Conservation (phyloP, 2,797 vertebrate species). For the Psittacula derbiana region DNA sequence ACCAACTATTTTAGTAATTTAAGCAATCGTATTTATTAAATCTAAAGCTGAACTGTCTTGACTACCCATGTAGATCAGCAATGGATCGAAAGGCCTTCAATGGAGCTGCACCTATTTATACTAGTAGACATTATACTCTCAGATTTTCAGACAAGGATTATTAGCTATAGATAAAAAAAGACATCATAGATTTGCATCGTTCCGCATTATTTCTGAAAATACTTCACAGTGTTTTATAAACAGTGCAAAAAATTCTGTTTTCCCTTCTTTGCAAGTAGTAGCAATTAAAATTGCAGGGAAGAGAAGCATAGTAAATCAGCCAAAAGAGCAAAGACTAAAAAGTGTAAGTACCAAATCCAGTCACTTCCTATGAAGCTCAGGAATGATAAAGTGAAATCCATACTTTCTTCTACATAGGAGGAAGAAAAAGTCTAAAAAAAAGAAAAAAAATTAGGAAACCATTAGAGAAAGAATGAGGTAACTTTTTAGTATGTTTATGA, state of each 20-base stretch:
- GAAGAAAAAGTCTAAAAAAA: background rate
- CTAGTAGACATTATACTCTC: background rate
- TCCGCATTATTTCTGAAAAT: constrained; percentile 1
- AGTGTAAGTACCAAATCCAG: background rate
- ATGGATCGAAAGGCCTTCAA: background rate
- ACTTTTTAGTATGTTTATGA: background rate
- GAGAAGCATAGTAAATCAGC: background rate
- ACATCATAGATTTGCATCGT: background rate
- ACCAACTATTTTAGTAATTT: background rate
- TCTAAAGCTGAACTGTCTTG: background rate
- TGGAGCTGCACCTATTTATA: background rate
- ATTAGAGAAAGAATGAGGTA: background rate
- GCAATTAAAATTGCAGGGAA: background rate
- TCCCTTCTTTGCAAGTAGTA: background rate
- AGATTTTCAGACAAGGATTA: background rate
- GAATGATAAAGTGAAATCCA: background rate
- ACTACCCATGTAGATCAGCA: background rate
- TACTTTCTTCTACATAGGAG: background rate
- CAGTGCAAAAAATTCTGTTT: background rate
- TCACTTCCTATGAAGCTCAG: background rate
- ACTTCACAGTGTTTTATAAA: background rate
- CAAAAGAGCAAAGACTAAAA: background rate
- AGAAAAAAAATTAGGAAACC: background rate
- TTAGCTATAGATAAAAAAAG: background rate
- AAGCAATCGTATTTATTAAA: background rate